Evolutionary conservation across 2,888 invertebrate species (phyloP), one percentile per base, ranked within the genome.

Genomic region (Rhagonycha lutea): DNA sequence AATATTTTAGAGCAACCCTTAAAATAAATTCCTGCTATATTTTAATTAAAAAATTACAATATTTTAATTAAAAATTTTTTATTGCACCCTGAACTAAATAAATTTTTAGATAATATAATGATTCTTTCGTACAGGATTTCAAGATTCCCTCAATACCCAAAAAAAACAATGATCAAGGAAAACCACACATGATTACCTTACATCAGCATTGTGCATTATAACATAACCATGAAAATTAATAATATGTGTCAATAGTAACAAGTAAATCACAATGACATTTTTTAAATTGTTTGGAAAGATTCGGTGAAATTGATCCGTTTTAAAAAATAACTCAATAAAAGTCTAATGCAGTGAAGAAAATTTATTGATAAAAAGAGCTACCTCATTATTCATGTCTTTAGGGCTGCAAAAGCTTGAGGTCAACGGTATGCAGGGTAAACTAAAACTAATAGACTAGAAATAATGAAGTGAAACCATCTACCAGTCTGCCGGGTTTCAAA

Each of bases 391-490:
- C 23, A 28, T 18, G 62, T 70, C 26, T 65, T 72, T 72, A 72
- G 29, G 24, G n/a, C 32, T 72, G 24, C 63, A 65, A 72, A 72
- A 72, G 71, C 23, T 67, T 60, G 60, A 72, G 71, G 71, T 72
- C 71, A 65, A 65, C 71, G 18, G 23, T 72, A 72, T 72, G 63
- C 65, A 60, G 63, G 63, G 71, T 65, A 72, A 72, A 72, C 71
- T 63, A 72, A 47, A 65, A 26, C 65, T 72, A 72, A 72, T 72
- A 65, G 65, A 72, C 47, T 72, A 67, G 71, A 72, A 72, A 65
- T 65, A 72, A 72, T 72, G 71, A 72, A 72, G 67, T 72, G 71
- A 67, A 29, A 72, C 32, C 71, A 65, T 60, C 32, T 32, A 24
- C 63, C 18, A 29, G 70, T 18, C 12, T 12, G 61, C 18, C 63